phyloP scores from a whole-genome alignment of 2,888 invertebrate genomes.

The Altica lythri region DNA sequence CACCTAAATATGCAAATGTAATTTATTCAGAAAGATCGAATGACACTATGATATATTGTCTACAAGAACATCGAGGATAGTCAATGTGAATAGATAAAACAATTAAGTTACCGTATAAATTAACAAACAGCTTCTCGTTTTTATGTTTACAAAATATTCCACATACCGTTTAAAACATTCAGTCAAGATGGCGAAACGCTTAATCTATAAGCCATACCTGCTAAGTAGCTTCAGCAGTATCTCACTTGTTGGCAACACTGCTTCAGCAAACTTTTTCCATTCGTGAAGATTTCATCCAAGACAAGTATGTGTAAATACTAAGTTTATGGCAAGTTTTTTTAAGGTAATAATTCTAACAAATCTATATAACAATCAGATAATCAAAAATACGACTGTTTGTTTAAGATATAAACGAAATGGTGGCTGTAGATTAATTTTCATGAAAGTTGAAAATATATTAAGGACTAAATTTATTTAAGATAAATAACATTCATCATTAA shows the following conservation, averaged over 20 bases:
- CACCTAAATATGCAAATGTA: conserved; percentile 52
- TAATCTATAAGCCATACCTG: conserved; percentile 6
- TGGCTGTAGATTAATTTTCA: too few relatives aligned
- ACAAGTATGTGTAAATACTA: conserved; percentile 6
- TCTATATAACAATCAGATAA: conserved; percentile 3
- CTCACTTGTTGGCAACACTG: conserved; percentile 25
- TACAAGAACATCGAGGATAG: conserved; percentile 28
- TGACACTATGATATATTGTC: conserved; percentile 51
- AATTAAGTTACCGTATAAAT: conserved; percentile 21
- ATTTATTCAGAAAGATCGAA: conserved; percentile 46
- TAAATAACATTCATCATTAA: conserved; percentile 4
- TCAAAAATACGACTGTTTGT: conserved; percentile 28
- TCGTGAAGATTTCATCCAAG: not conserved
- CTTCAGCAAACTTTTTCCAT: not conserved
- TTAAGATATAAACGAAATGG: conserved; percentile 14
- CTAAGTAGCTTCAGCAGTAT: conserved; percentile 14
- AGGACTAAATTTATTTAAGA: too few relatives aligned
- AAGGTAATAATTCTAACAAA: not conserved
- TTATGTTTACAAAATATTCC: conserved; percentile 17
- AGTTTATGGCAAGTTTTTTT: not conserved
- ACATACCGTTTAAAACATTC: not conserved
- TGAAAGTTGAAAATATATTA: too few relatives aligned
- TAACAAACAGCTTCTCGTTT: conserved; percentile 19
- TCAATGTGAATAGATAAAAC: conserved; percentile 22
- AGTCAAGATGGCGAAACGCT: conserved; percentile 19